phyloP scores from a whole-genome alignment of 2,113 vertebrate species.

The Zosterops pallidus region DNA sequence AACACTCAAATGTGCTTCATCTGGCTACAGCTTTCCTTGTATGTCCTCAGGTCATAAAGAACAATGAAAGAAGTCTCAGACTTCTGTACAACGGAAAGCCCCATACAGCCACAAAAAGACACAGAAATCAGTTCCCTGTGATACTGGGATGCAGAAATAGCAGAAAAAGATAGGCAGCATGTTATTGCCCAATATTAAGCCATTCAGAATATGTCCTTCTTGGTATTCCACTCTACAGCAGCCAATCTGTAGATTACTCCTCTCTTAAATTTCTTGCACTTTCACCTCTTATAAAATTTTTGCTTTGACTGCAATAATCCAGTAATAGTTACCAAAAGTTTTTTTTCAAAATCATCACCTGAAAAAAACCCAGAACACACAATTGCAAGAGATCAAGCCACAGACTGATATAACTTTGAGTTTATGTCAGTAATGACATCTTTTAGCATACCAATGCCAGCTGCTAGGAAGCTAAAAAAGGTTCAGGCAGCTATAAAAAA shows the following conservation, averaged over 20 bases:
- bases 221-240: neutral
- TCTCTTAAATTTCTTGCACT: neutral
- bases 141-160: neutral
- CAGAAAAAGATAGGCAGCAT: neutral
- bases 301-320: neutral
- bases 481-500: neutral
- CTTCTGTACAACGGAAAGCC: neutral
- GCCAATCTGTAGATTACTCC: neutral
- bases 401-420: neutral
- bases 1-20: neutral
- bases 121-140: neutral
- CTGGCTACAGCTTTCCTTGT: too few species aligned
- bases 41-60: neutral
- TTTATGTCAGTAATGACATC: neutral
- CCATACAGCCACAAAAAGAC: neutral
- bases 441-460: neutral
- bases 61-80: neutral
- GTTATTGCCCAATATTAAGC: neutral
- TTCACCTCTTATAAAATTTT: neutral
- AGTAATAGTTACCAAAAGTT: neutral
- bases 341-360: neutral
- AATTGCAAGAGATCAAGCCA: neutral
- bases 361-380: neutral
- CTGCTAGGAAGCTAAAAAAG: neutral
- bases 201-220: neutral